phyloP scores from a whole-genome alignment of 2,888 invertebrate species.

The Ganaspis brasiliensis region DNA sequence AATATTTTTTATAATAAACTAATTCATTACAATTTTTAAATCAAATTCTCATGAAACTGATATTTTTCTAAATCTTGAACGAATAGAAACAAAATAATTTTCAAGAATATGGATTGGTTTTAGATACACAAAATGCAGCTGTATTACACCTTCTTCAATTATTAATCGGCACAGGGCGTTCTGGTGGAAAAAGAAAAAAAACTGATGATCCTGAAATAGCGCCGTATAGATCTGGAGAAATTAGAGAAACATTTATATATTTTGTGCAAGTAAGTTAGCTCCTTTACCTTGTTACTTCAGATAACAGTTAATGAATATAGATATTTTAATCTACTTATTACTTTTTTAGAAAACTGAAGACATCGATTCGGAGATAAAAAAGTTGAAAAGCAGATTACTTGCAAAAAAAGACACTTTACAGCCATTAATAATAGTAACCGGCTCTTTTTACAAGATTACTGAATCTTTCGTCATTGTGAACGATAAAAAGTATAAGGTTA shows the following conservation, averaged over 20 bases:
- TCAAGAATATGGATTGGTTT: no score
- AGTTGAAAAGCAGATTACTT: neutral
- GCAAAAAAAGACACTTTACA: conserved; percentile 14
- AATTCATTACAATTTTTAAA: no score
- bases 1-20: no score
- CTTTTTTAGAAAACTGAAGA: neutral
- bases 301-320: neutral
- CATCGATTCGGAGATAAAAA: neutral
- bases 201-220: neutral
- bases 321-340: neutral
- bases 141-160: neutral
- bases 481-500: neutral
- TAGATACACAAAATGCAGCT: conserved; percentile 14
- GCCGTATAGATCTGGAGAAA: neutral
- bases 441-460: neutral
- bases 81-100: no score
- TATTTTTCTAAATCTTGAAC: no score
- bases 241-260: neutral
- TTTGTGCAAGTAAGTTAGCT: neutral
- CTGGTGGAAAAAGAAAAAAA: conserved; percentile 5
- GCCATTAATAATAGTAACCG: neutral
- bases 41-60: no score
- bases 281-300: no score
- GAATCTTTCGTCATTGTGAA: neutral
- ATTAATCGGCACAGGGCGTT: neutral